Evolutionary conservation across 2,113 vertebrate genomes (phyloP), one percentile per base, ranked within the genome.

Genomic region (Equus przewalskii): DNA sequence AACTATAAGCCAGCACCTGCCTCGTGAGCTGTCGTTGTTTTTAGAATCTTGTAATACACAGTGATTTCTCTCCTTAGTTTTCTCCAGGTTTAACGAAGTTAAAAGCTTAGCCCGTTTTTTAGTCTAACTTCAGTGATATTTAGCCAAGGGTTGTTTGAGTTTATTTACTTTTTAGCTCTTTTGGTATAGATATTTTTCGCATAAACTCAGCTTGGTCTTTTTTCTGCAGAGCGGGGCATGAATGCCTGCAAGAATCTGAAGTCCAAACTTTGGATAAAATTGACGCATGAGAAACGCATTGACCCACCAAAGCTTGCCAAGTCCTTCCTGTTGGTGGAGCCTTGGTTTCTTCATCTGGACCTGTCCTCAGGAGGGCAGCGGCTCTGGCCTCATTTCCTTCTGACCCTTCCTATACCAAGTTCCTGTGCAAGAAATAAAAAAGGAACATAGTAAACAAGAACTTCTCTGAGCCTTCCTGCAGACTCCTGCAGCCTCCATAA

Each of bases 11-110:
- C 65, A 54, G 67, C 76, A 89, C 41, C 90, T 97, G 87, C 62
- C 78, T 92, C 62, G 56, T 28, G 76, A 94, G 70, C 24, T 78
- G 46, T n/a, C 44, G 33, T 54, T 60, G 19, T 92, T 81, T 86
- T 82, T 83, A n/a, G 84, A 92, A 46, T 64, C 79, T 76, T 75
- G 3, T 41, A 76, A 69, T 36, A 64, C 30, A 58, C 7, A 8
- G 12, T 60, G 56, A 49, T 82, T 86, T 95, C 67, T 81, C 62
- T 70, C 30, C 26, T 89, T 93, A 46, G 28, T 91, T 97, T 95
- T 81, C 62, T 96, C 10, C 33, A 46, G 14, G 83, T 79, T 93
- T 92, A 9, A 9, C 64, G 28, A 91, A 84, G 58, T 49, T 89
- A 58, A 82, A 96, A 83, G 1, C 62, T 79, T 82, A 92, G 36